phyloP scores from a whole-genome alignment of 1,140 invertebrate species.

The Pogonus chalceus region DNA sequence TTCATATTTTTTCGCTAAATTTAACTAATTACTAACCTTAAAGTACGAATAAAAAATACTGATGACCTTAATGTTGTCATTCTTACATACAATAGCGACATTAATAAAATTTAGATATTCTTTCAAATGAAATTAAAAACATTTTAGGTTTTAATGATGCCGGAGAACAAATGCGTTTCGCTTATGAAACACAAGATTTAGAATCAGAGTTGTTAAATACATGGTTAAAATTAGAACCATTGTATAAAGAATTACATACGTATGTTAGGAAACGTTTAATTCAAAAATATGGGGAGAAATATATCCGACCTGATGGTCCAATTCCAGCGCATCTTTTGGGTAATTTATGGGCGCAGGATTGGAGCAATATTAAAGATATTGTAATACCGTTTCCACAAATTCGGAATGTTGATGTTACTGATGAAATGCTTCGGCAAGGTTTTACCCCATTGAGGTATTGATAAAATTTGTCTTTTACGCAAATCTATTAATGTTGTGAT shows the following conservation, averaged over 20 bases:
- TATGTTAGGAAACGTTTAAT: constrained; percentile 67
- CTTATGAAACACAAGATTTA: constrained; percentile 60
- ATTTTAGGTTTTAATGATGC: constrained; percentile 67
- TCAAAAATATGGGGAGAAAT: constrained; percentile 52
- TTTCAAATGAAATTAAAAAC: too few species aligned
- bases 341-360: constrained; percentile 79
- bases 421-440: constrained; percentile 62
- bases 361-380: constrained; percentile 68
- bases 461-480: neutral
- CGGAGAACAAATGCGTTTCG: constrained; percentile 61
- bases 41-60: too few species aligned
- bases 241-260: constrained; percentile 79
- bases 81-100: too few species aligned
- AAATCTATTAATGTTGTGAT: neutral
- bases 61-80: too few species aligned
- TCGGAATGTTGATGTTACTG: constrained; percentile 61
- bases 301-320: constrained; percentile 56
- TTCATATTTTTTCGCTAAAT: too few species aligned
- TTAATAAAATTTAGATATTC: too few species aligned
- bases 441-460: constrained; percentile 55
- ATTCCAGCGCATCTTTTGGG: constrained; percentile 68
- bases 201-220: constrained; percentile 57
- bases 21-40: too few species aligned
- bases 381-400: constrained; percentile 67
- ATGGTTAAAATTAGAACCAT: constrained; percentile 60